Conservation (phyloP, 2,888 invertebrate species). For the Eutolmus rufibarbis region DNA sequence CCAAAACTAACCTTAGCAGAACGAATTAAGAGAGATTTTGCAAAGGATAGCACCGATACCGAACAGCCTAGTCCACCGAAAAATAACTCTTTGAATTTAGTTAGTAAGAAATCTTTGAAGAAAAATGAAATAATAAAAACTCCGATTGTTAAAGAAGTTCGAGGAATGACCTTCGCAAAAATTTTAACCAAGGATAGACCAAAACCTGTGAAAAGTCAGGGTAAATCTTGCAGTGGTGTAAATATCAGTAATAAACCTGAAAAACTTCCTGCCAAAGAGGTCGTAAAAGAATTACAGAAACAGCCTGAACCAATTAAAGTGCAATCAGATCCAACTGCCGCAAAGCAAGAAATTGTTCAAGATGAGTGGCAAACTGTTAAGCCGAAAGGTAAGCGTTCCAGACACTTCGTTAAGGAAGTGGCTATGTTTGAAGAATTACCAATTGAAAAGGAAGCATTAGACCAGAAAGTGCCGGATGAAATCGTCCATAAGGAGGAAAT, state of each 20-base stretch:
- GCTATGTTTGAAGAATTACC: background rate
- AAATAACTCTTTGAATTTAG: background rate
- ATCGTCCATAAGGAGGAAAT: background rate
- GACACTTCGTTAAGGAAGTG: background rate
- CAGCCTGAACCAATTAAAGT: background rate
- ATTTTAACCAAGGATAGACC: slow-evolving; percentile 36
- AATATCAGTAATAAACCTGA: slow-evolving; percentile 1
- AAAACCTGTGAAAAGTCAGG: background rate
- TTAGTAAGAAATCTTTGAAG: slow-evolving; percentile 2
- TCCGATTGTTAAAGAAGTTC: background rate
- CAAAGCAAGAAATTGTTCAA: background rate
- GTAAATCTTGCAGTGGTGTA: background rate
- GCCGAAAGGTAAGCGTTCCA: slow-evolving; percentile 45
- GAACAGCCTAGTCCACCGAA: slow-evolving; percentile 4
- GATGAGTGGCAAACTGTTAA: slow-evolving; percentile 46
- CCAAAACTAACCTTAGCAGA: slow-evolving; percentile 42
- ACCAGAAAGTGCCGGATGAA: background rate
- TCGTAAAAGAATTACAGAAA: background rate
- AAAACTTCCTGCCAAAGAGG: slow-evolving; percentile 15
- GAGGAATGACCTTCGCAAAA: slow-evolving; percentile 46
- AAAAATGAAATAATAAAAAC: background rate
- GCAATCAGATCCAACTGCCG: background rate
- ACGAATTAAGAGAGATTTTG: slow-evolving; percentile 41
- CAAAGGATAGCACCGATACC: background rate
- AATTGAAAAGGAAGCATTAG: background rate